Percentiles rank a stretch among this genome's conserved stretches.
Evolutionary conservation across 2,888 invertebrate species (phyloP).

Genomic region (Leptodirus hochenwartii): DNA sequence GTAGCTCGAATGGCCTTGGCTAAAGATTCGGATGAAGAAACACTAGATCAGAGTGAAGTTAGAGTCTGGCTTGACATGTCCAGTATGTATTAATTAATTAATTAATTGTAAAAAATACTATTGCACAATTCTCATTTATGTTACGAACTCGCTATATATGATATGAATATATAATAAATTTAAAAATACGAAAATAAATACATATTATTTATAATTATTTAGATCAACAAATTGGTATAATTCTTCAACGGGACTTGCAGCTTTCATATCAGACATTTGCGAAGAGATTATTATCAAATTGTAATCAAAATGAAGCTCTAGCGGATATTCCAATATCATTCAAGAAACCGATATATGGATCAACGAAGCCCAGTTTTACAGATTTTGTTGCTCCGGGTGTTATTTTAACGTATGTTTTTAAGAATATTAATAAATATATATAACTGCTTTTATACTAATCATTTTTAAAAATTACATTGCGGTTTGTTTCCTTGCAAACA

Average conservation of each 20-base stretch:
- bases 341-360: slow-evolving; percentile 75
- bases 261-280: slow-evolving; percentile 77
- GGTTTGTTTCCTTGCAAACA: not conserved
- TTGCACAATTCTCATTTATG: not conserved
- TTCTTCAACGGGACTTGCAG: slow-evolving; percentile 72
- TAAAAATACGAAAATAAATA: not conserved
- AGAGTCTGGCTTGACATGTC: slow-evolving; percentile 87
- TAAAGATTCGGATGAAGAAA: slow-evolving; percentile 70
- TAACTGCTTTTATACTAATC: not conserved
- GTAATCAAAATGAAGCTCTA: slow-evolving; percentile 65
- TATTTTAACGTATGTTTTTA: slow-evolving; percentile 64
- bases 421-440: not conserved
- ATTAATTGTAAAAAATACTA: not conserved
- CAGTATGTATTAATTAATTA: slow-evolving; percentile 35
- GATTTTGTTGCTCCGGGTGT: slow-evolving; percentile 95
- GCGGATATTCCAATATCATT: slow-evolving; percentile 83
- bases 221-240: slow-evolving; percentile 87
- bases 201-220: not conserved
- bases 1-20: slow-evolving; percentile 65
- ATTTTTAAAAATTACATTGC: not conserved
- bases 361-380: slow-evolving; percentile 78
- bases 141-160: not conserved
- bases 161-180: not conserved
- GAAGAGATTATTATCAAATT: slow-evolving; percentile 47
- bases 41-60: slow-evolving; percentile 70